Evolutionary conservation across 2,888 invertebrate genomes (phyloP).

Genomic region (Horisme vitalbata): DNA sequence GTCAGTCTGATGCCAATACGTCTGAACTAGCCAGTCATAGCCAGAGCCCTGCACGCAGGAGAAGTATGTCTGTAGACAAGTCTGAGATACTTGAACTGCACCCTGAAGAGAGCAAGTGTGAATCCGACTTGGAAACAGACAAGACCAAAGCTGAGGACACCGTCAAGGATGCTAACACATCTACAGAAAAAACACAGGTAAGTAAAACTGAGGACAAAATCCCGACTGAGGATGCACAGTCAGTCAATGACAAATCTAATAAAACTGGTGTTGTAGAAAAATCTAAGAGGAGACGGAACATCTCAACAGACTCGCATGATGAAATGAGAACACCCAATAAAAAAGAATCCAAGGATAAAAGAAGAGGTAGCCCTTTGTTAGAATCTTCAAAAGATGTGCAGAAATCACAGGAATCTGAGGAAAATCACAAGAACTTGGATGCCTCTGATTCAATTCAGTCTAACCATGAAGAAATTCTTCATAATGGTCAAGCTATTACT

Average conservation of each 20-base stretch:
- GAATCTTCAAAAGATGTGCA: constrained; percentile 40
- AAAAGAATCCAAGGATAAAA: constrained; percentile 29
- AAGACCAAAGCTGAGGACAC: constrained; percentile 44
- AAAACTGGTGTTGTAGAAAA: constrained; percentile 72
- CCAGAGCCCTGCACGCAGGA: constrained; percentile 38
- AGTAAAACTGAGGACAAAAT: constrained; percentile 66
- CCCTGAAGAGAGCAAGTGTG: constrained; percentile 63
- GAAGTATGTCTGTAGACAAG: constrained; percentile 59
- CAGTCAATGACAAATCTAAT: constrained; percentile 56
- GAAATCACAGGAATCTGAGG: constrained; percentile 25
- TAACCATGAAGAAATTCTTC: constrained; percentile 48
- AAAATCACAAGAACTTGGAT: constrained; percentile 37
- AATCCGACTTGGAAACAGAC: constrained; percentile 53
- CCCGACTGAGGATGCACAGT: constrained; percentile 53
- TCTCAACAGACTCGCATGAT: constrained; percentile 41
- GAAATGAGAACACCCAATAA: constrained; percentile 31
- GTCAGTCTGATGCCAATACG: constrained; percentile 22
- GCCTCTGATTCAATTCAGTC: constrained; percentile 47
- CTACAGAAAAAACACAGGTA: constrained; percentile 60
- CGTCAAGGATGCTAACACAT: constrained; percentile 33
- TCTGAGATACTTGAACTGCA: constrained; percentile 69
- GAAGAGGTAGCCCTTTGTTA: constrained; percentile 40
- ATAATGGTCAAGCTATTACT: constrained; percentile 55
- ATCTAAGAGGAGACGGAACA: constrained; percentile 45
- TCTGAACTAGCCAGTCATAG: constrained; percentile 24